Conservation (phyloP, 2,113 vertebrate genomes). For the Amphiprion percula region DNA sequence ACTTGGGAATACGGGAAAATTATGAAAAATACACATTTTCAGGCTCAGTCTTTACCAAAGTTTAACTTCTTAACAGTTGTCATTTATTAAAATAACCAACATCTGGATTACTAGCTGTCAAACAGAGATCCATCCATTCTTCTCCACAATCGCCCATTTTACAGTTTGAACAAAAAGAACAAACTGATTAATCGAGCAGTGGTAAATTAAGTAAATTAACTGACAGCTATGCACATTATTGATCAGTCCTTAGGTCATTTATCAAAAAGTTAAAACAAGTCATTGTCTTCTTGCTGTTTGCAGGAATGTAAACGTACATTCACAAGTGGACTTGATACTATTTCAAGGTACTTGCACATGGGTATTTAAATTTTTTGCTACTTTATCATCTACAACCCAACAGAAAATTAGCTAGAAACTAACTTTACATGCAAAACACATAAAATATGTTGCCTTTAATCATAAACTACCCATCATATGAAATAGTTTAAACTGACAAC, state of each 20-base stretch:
- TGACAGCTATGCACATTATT: neutral
- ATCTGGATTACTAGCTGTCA: too few species aligned
- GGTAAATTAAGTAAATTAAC: too few species aligned
- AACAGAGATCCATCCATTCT: too few species aligned
- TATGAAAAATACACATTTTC: neutral
- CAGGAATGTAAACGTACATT: neutral
- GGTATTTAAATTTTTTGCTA: too few species aligned
- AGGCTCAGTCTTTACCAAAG: neutral
- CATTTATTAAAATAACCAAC: neutral
- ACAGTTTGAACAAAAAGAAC: neutral
- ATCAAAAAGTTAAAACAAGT: neutral
- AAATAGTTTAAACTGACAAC: too few species aligned
- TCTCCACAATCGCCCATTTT: neutral
- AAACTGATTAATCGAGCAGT: too few species aligned
- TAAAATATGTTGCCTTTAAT: too few species aligned
- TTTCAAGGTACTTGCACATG: too few species aligned
- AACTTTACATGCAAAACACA: too few species aligned
- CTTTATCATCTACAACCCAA: too few species aligned
- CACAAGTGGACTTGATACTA: too few species aligned
- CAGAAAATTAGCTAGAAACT: too few species aligned
- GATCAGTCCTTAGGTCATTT: neutral
- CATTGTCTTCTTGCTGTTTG: neutral
- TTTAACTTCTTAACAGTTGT: neutral
- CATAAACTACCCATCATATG: neutral
- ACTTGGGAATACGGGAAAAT: neutral